Base-by-base conservation (phyloP, 2,797 vertebrate genomes). In the Threskiornis aethiopicus region DNA sequence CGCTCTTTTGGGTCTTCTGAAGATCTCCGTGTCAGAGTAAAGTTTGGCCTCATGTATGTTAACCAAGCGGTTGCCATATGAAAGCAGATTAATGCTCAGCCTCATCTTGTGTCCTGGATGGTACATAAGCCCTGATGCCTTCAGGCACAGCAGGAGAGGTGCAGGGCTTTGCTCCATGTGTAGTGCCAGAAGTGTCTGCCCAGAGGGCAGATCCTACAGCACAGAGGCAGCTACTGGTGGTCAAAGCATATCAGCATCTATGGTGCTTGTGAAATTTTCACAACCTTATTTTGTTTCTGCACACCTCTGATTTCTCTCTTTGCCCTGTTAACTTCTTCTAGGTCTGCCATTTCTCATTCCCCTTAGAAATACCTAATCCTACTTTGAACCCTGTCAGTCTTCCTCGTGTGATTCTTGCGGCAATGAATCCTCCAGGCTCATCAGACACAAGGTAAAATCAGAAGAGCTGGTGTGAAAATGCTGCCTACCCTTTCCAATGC, bases 31-130 rank as follows among this genome's bases (percentile, higher is more conserved):
- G 31, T 33, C 25, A 31, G 22, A 65, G 13, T 11, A 44, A 64
- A 19, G 5, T 20, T 55, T 83, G 47, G 6, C 26, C 18, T 41
- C 10, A 7, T 1, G 1, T 10, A 16, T 3, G 3, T 42, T 75
- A 42, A 42, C 22, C 66, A 64, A 65, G 31, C 37, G 42, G 5
- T 33, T 64, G 21, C 39, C 4, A 0, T 72, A 4, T 4, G 13
- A 52, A 4, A 52, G 6, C 6, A 52, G 28, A 51, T 21, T 21
- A 54, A 44, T 0, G 6, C 24, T 44, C 6, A 35, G 14, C 28
- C 35, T 41, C 3, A 1, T 55, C 41, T 24, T 20, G 19, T 73
- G 26, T 42, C 17, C 37, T 28, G n/a, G 55, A 4, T 17, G 18
- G 10, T 12, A 28, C 0, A 0, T 26, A 57, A 57, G 9, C 26